phyloP scores from a whole-genome alignment of 2,888 invertebrate species.

The Drosophila borborema region DNA sequence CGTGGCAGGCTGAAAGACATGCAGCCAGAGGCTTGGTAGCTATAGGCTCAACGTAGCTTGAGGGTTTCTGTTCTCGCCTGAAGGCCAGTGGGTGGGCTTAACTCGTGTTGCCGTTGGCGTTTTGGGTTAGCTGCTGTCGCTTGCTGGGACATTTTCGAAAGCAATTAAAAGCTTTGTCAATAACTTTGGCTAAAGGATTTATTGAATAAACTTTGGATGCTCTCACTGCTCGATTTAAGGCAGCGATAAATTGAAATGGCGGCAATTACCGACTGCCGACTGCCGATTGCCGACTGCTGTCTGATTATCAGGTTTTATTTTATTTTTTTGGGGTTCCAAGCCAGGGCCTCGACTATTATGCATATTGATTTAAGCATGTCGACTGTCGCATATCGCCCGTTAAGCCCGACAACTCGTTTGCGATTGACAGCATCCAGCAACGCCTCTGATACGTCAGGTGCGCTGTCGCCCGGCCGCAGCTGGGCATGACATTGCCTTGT shows the following conservation, averaged over 20 bases:
- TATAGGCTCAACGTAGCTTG: too few relatives aligned
- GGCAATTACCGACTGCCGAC: not conserved
- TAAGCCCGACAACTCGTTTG: slow-evolving; percentile 16
- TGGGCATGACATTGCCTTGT: slow-evolving; percentile 48
- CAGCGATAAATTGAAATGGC: slow-evolving; percentile 52
- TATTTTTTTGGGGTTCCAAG: not conserved
- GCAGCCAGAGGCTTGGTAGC: slow-evolving; percentile 1
- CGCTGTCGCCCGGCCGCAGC: slow-evolving; percentile 23
- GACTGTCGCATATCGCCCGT: slow-evolving; percentile 3
- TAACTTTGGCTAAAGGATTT: slow-evolving; percentile 61
- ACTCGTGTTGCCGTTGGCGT: not conserved
- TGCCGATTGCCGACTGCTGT: not conserved
- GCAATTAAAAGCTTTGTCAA: slow-evolving; percentile 69
- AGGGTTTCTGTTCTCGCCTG: not conserved
- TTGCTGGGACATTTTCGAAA: slow-evolving; percentile 43
- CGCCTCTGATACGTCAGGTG: slow-evolving; percentile 35
- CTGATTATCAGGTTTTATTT: slow-evolving; percentile 20
- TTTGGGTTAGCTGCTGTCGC: slow-evolving; percentile 3
- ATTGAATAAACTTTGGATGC: slow-evolving; percentile 59
- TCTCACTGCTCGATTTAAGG: slow-evolving; percentile 46
- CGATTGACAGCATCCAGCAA: slow-evolving; percentile 32
- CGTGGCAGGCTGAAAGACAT: slow-evolving; percentile 34
- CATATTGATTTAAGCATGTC: slow-evolving; percentile 44
- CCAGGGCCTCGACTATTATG: slow-evolving; percentile 17
- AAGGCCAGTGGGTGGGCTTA: slow-evolving; percentile 4